Evolutionary conservation across 1,140 invertebrate genomes (phyloP), one percentile per base, ranked within the genome.

Genomic region (Ceratina calcarata): DNA sequence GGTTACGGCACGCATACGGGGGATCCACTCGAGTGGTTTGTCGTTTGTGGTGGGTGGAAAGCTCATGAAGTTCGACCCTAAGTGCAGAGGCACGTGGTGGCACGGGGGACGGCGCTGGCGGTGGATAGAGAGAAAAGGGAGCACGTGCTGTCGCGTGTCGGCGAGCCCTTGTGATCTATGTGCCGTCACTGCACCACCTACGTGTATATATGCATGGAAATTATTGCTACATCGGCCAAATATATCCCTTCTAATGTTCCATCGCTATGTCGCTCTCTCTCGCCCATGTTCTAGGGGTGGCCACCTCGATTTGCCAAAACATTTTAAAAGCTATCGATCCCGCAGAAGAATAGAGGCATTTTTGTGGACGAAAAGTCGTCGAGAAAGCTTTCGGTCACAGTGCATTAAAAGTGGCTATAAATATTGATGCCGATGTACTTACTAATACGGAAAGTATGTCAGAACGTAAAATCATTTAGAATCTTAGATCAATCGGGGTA

Each of bases 131-230:
- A 78, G 72, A 78, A 65, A 78, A 74, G 62, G 32, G 69, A 76
- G 82, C 91, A 92, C 91, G 91, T 91, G 91, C 89, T 89, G 90
- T 87, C 91, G 86, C 91, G 91, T 91, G 91, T 85, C 86, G 71
- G 58, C 78, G 81, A 81, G 81, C 88, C 88, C 85, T 89, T 90
- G 88, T 92, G 90, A 92, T 92, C 88, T 91, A 92, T 92, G 87
- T 82, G 84, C 87, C 86, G 83, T 88, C 86, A 84, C 73, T 89
- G 71, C 68, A 77, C 70, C 78, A 76, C 65, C 68, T 74, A 82
- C 78, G 20, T 77, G 72, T 84, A 85, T 91, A 85, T 81, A 88
- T 91, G 88, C 85, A 90, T 87, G 88, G 85, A 91, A 92, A 91
- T 92, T 91, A 91, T 91, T 89, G 84, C 86, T 86, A 87, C 86